A percentile compares a stretch with the other conserved stretches of the same genome.
These are phyloP conservation scores for Takifugu flavidus DNA, from an alignment of 2,113 vertebrate genomes.

Conservation along the genomic window DNA sequence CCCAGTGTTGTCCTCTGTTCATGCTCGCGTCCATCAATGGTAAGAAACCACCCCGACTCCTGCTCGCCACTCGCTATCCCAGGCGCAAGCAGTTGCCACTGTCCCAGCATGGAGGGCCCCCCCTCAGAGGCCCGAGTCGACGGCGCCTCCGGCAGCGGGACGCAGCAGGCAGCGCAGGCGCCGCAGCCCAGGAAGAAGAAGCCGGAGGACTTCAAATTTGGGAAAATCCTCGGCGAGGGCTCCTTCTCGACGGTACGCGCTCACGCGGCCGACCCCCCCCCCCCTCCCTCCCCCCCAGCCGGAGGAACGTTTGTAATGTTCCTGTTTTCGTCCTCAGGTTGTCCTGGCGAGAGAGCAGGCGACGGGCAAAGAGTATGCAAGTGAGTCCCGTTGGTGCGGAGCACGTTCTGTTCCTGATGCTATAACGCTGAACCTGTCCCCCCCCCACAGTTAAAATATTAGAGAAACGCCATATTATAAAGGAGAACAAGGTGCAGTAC, in stretches of 20 bases:
- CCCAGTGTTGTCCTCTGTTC: constrained; percentile 94
- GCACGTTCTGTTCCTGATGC: background rate
- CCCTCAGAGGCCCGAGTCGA: constrained; percentile 73
- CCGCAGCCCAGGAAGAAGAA: constrained; percentile 93
- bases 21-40: constrained; percentile 93
- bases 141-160: constrained; percentile 66
- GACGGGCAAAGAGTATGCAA: constrained; percentile 95
- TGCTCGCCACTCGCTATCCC: constrained; percentile 81
- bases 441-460: constrained; percentile 91
- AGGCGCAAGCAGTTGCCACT: constrained; percentile 82
- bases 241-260: constrained; percentile 92
- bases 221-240: constrained; percentile 97
- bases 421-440: background rate
- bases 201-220: constrained; percentile 95
- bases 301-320: constrained; percentile 11
- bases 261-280: constrained; percentile 11
- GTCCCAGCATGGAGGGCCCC: constrained; percentile 84
- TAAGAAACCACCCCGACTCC: constrained; percentile 92
- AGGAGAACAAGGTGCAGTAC: constrained; percentile 97
- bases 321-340: constrained; percentile 73
- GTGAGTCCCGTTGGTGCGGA: constrained; percentile 75
- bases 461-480: constrained; percentile 98
- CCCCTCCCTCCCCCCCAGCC: constrained; percentile 21
- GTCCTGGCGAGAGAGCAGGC: constrained; percentile 93
- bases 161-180: constrained; percentile 66